These are phyloP conservation scores for Prosopocoilus inquinatus DNA, from an alignment of 2,888 invertebrate genomes.

Conservation along the genomic window DNA sequence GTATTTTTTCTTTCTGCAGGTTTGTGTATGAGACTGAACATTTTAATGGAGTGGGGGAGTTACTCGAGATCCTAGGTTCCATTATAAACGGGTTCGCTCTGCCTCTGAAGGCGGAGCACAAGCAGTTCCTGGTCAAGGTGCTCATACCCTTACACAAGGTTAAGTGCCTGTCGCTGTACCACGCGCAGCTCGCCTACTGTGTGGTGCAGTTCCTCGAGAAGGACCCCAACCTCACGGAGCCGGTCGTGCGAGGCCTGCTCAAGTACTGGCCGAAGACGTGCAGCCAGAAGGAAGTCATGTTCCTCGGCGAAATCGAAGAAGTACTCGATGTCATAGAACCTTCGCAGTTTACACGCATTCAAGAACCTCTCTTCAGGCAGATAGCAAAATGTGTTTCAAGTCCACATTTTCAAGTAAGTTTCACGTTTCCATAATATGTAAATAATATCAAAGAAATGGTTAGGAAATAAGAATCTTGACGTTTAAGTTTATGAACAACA, in stretches of 20 bases:
- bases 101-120: constrained; percentile 97
- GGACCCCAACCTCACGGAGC: constrained; percentile 92
- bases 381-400: constrained; percentile 99
- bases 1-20: constrained; percentile 54
- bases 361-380: constrained; percentile 96
- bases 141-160: constrained; percentile 95
- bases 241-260: constrained; percentile 88
- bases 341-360: constrained; percentile 97
- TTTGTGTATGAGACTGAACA: constrained; percentile 99
- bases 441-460: too few relatives aligned
- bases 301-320: constrained; percentile 98
- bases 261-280: constrained; percentile 99
- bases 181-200: constrained; percentile 97
- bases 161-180: constrained; percentile 93
- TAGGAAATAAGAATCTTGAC: too few relatives aligned
- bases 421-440: too few relatives aligned
- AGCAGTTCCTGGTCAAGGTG: constrained; percentile 92
- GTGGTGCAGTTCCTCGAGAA: constrained; percentile 99
- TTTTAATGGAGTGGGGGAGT: constrained; percentile 96
- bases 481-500: too few relatives aligned
- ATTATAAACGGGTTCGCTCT: constrained; percentile 99
- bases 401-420: constrained; percentile 95
- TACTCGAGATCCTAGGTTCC: constrained; percentile 95
- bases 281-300: constrained; percentile 99
- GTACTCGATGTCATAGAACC: constrained; percentile 99